phyloP scores from a whole-genome alignment of 2,113 vertebrate species.

The Hystrix brachyura region DNA sequence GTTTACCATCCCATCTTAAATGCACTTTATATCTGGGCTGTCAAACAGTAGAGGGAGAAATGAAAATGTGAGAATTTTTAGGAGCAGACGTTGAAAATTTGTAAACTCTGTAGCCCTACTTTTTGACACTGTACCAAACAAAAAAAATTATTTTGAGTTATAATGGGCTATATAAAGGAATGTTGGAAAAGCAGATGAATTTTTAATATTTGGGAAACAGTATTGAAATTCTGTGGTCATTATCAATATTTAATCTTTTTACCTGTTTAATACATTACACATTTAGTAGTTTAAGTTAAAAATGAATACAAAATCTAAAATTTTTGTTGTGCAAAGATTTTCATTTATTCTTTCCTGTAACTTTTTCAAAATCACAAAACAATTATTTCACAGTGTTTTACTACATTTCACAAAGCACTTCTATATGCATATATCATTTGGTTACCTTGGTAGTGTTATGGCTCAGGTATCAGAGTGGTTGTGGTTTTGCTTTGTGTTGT shows the following conservation, averaged over 20 bases:
- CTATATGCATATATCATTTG: too few relatives aligned
- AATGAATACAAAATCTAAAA: neutral
- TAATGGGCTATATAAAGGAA: neutral
- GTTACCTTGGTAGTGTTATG: neutral
- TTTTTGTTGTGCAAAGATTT: neutral
- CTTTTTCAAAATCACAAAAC: neutral
- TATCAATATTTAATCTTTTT: neutral
- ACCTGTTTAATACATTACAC: neutral
- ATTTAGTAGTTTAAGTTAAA: neutral
- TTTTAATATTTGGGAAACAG: neutral
- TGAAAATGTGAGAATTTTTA: neutral
- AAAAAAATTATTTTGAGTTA: neutral
- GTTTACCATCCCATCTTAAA: neutral
- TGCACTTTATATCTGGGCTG: neutral
- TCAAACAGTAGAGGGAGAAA: neutral
- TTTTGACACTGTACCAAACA: neutral
- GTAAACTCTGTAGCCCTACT: neutral
- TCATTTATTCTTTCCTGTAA: neutral
- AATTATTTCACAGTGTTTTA: neutral
- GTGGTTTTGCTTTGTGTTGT: neutral
- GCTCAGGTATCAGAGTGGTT: neutral
- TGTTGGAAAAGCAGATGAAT: neutral
- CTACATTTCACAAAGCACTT: neutral
- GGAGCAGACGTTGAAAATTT: neutral
- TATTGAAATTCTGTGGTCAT: neutral